Evolutionary conservation across 2,888 invertebrate species (phyloP).

Genomic region (Loripinus fragilis): DNA sequence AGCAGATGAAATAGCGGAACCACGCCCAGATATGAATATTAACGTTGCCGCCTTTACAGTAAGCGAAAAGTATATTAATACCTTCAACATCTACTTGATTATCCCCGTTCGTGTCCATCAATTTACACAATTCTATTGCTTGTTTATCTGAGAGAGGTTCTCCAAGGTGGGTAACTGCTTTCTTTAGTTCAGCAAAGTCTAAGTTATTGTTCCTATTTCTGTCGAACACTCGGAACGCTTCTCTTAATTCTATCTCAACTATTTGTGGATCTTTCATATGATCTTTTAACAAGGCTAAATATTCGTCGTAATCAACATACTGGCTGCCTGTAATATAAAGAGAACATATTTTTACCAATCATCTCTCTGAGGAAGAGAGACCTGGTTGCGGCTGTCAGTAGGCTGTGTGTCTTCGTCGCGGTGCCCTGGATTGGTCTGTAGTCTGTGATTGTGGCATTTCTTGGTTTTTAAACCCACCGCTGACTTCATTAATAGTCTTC

Average conservation of each 20-base stretch:
- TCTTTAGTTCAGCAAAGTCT: constrained; percentile 47
- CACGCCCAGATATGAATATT: too few species aligned
- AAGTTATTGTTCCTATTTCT: constrained; percentile 40
- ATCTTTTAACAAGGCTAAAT: constrained; percentile 41
- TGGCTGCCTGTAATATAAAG: constrained; percentile 35
- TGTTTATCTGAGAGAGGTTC: constrained; percentile 52
- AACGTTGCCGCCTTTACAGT: too few species aligned
- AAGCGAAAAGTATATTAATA: too few species aligned
- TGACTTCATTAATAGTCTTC: too few species aligned
- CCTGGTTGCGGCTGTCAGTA: too few species aligned
- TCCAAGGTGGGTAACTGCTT: constrained; percentile 45
- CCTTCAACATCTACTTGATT: constrained; percentile 54
- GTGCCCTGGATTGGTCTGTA: too few species aligned
- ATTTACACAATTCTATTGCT: constrained; percentile 40
- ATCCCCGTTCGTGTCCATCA: constrained; percentile 52
- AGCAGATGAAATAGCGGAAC: too few species aligned
- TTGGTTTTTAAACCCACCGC: too few species aligned
- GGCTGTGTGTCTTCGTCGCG: too few species aligned
- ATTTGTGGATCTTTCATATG: constrained; percentile 40
- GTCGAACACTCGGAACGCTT: constrained; percentile 57
- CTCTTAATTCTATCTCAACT: constrained; percentile 56
- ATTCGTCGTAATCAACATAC: constrained; percentile 49
- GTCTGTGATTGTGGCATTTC: too few species aligned
- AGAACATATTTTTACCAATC: too few species aligned
- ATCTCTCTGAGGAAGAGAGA: too few species aligned